Conservation (phyloP, 2,888 invertebrate species). For the Drosophila parthenogenetica region DNA sequence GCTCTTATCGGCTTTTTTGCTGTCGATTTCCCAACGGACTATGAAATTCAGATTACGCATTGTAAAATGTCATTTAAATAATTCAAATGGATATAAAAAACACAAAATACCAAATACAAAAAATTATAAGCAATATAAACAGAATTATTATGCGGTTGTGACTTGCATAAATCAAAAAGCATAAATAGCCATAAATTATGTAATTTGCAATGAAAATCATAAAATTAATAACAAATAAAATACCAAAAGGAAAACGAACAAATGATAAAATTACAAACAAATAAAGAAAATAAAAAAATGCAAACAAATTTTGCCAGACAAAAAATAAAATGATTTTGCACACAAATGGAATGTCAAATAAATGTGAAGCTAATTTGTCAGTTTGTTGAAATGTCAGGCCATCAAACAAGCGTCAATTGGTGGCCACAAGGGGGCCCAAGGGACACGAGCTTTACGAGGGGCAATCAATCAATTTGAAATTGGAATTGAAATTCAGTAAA, state of each 20-base stretch:
- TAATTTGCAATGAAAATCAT: constrained; percentile 64
- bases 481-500: constrained; percentile 41
- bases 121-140: constrained; percentile 17
- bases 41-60: constrained; percentile 53
- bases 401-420: constrained; percentile 1
- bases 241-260: background rate
- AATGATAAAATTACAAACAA: background rate
- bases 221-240: constrained; percentile 54
- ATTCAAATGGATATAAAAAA: constrained; percentile 32
- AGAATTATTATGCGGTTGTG: constrained; percentile 31
- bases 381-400: constrained; percentile 40
- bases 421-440: background rate
- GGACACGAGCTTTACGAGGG: background rate
- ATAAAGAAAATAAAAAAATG: constrained; percentile 5
- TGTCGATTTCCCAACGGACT: constrained; percentile 32
- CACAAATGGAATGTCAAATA: constrained; percentile 57
- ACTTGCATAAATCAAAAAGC: constrained; percentile 61
- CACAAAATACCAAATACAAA: background rate
- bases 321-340: constrained; percentile 40
- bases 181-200: constrained; percentile 61
- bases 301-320: constrained; percentile 8
- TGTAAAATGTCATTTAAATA: constrained; percentile 58
- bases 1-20: constrained; percentile 20
- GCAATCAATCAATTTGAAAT: constrained; percentile 63
- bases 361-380: constrained; percentile 75